Percentiles rank a stretch among this genome's conserved stretches.
Conservation (phyloP, 2,113 vertebrate genomes). For the Diglossa brunneiventris region DNA sequence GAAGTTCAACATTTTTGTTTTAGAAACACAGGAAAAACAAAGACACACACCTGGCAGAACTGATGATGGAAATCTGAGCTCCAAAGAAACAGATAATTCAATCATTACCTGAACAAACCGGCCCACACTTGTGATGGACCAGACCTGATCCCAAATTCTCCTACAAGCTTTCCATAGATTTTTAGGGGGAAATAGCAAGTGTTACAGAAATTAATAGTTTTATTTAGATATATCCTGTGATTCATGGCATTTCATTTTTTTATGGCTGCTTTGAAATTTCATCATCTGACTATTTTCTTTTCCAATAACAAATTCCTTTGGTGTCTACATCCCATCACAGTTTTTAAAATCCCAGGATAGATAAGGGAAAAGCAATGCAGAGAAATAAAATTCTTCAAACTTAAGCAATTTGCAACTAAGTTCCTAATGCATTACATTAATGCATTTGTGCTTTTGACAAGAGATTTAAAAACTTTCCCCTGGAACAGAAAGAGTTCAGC, state of each 20-base stretch:
- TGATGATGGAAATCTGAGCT: neutral
- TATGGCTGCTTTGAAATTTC: neutral
- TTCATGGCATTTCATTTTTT: neutral
- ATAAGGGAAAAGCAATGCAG: neutral
- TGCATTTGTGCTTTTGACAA: conserved; percentile 35
- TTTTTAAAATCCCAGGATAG: neutral
- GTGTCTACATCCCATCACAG: neutral
- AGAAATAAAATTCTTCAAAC: neutral
- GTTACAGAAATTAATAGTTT: neutral
- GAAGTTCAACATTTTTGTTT: neutral
- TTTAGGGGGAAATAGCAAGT: neutral
- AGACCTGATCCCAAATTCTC: neutral
- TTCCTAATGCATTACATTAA: neutral
- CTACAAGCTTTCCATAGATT: neutral
- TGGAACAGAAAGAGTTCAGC: neutral
- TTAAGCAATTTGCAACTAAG: neutral
- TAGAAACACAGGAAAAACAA: neutral
- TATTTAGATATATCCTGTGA: neutral
- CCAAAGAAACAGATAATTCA: neutral
- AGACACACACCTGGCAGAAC: neutral
- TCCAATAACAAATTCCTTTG: neutral
- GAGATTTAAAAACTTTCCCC: neutral
- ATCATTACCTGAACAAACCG: neutral
- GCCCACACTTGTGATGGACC: neutral
- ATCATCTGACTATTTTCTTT: neutral